Evolutionary conservation across 2,888 invertebrate species (phyloP).

Genomic region (Standfussiana lucernea): DNA sequence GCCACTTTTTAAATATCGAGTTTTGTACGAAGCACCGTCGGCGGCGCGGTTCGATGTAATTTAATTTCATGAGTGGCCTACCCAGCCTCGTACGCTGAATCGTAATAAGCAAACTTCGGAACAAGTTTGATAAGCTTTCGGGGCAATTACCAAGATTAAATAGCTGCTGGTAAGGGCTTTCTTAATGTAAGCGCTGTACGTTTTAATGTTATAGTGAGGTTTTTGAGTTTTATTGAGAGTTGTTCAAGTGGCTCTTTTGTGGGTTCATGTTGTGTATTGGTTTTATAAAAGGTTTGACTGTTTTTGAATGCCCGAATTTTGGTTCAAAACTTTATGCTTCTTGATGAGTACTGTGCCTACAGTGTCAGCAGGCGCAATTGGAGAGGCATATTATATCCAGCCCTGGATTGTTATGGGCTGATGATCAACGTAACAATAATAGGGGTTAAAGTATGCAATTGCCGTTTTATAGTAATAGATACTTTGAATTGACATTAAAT

Average conservation of each 20-base stretch:
- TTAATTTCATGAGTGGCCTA: slow-evolving; percentile 87
- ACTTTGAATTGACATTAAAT: too few species aligned
- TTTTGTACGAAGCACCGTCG: slow-evolving; percentile 74
- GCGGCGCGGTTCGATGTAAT: slow-evolving; percentile 80
- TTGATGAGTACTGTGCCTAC: not conserved
- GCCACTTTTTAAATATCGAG: slow-evolving; percentile 79
- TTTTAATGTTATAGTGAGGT: slow-evolving; percentile 58
- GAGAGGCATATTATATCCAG: not conserved
- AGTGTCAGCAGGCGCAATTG: not conserved
- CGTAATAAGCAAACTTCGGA: slow-evolving; percentile 84
- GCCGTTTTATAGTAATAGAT: too few species aligned
- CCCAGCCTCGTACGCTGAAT: slow-evolving; percentile 78
- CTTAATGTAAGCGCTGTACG: slow-evolving; percentile 67
- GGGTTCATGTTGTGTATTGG: slow-evolving; percentile 10
- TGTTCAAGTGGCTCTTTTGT: slow-evolving; percentile 18
- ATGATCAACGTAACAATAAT: too few species aligned
- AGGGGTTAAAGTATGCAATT: too few species aligned
- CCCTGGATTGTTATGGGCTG: not conserved
- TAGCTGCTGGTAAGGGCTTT: slow-evolving; percentile 69
- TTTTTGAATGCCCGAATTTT: not conserved
- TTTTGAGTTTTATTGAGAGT: slow-evolving; percentile 55
- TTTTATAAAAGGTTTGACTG: not conserved
- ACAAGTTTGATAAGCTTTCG: slow-evolving; percentile 84
- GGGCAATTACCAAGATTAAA: slow-evolving; percentile 83
- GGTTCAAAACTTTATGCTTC: not conserved